These are phyloP conservation scores for Lontra canadensis DNA, from an alignment of 2,113 vertebrate genomes.

Conservation along the genomic window DNA sequence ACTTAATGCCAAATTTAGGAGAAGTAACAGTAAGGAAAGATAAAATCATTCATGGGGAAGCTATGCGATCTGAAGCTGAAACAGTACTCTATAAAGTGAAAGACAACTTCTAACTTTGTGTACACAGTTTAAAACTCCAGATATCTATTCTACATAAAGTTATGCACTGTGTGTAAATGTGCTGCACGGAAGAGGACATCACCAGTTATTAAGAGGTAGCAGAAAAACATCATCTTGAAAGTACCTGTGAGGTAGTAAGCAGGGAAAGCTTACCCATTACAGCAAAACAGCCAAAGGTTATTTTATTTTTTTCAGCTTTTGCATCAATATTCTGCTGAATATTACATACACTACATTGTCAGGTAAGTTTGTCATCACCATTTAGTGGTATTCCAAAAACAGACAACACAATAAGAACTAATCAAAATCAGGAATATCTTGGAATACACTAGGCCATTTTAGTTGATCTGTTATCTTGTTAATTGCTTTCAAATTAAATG, in stretches of 20 bases:
- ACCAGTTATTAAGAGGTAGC: not conserved
- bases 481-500: conserved; percentile 27
- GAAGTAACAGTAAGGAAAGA: not conserved
- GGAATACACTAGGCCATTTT: not conserved
- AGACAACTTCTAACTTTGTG: not conserved
- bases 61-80: not conserved
- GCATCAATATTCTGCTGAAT: not conserved
- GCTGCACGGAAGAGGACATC: not conserved
- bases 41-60: not conserved
- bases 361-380: not conserved
- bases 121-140: not conserved
- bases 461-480: not conserved
- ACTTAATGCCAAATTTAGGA: not conserved
- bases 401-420: not conserved
- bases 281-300: not conserved
- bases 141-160: not conserved
- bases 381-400: not conserved
- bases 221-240: not conserved
- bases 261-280: not conserved
- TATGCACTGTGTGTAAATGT: not conserved
- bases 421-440: conserved; percentile 22
- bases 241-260: not conserved
- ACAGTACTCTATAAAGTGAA: not conserved
- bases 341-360: not conserved
- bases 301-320: not conserved